phyloP scores from a whole-genome alignment of 2,113 vertebrate species.

The Muscicapa adusta region DNA sequence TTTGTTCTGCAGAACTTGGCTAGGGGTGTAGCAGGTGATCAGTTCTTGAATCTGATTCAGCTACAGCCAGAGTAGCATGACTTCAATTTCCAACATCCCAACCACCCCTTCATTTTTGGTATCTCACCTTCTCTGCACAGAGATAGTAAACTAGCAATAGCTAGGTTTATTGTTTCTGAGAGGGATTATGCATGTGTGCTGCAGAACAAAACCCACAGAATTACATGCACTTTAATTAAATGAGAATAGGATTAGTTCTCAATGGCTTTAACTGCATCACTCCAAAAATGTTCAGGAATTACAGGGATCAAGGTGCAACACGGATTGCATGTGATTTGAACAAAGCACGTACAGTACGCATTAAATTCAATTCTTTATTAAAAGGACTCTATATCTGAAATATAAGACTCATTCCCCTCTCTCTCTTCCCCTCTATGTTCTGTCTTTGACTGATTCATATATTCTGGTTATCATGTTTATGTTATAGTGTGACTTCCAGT shows the following conservation, averaged over 20 bases:
- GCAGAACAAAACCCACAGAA: neutral
- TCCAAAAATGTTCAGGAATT: neutral
- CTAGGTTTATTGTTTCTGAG: neutral
- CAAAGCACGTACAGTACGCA: neutral
- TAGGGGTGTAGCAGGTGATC: neutral
- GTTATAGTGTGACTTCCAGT: neutral
- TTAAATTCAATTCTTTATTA: neutral
- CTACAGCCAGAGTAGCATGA: neutral
- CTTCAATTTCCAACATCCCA: neutral
- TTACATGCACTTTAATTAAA: neutral
- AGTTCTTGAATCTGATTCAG: neutral
- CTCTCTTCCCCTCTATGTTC: neutral
- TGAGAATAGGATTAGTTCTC: neutral
- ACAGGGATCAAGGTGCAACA: neutral
- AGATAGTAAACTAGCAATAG: neutral
- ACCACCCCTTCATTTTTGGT: neutral
- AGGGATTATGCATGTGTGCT: neutral
- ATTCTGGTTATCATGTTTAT: neutral
- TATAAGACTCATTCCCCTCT: neutral
- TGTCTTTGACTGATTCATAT: neutral
- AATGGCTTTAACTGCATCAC: neutral
- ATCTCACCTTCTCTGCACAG: neutral
- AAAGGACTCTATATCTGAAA: neutral
- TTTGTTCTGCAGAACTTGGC: neutral
- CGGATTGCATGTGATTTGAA: neutral